Conservation (phyloP, 2,113 vertebrate species). For the Brachypteracias leptosomus region DNA sequence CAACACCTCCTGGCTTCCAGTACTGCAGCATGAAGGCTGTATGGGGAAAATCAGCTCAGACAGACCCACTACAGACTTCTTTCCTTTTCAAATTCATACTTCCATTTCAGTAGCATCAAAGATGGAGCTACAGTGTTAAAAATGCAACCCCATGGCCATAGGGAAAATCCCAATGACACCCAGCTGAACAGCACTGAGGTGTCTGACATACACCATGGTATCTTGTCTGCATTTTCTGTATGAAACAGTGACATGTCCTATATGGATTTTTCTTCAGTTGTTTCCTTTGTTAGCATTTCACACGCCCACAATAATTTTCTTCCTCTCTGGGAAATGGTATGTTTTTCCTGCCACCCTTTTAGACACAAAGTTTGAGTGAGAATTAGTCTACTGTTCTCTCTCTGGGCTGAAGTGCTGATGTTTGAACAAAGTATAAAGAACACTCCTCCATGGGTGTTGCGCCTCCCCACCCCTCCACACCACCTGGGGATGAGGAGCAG, state of each 20-base stretch:
- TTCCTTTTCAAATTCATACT: neutral
- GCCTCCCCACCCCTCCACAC: neutral
- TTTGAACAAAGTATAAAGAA: neutral
- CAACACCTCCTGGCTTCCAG: too few species aligned
- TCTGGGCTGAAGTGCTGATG: neutral
- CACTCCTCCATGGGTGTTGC: neutral
- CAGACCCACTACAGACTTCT: too few species aligned
- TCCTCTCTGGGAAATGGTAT: neutral
- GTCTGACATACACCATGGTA: neutral
- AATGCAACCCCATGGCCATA: neutral
- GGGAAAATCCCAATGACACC: neutral
- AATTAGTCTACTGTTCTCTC: neutral
- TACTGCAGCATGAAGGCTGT: too few species aligned
- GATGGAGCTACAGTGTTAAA: neutral
- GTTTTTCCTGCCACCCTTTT: neutral
- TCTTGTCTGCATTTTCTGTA: neutral
- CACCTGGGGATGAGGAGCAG: neutral
- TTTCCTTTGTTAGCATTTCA: neutral
- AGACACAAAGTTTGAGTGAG: neutral
- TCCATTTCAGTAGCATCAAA: neutral
- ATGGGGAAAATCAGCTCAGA: too few species aligned
- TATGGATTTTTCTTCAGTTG: neutral
- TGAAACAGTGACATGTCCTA: neutral
- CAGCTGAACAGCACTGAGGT: neutral
- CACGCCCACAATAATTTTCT: neutral